Evolutionary conservation across 1,140 invertebrate species (phyloP).

Genomic region (Maconellicoccus hirsutus): DNA sequence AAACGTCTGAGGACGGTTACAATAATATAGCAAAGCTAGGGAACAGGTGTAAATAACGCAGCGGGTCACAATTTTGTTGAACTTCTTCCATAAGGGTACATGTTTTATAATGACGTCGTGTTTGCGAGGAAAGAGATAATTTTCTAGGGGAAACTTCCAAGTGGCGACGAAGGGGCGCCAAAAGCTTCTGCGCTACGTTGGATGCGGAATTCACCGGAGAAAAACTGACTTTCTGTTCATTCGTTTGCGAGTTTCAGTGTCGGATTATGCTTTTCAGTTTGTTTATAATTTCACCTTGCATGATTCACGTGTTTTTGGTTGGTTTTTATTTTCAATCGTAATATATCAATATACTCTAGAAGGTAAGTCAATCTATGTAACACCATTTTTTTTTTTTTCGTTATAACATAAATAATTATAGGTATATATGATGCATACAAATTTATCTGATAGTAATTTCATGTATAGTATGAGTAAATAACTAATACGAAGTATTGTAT

Average conservation of each 20-base stretch:
- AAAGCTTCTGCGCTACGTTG: constrained; percentile 20
- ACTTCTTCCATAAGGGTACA: constrained; percentile 1
- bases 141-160: not conserved
- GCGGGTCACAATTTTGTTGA: constrained; percentile 3
- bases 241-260: constrained; percentile 6
- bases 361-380: too few relatives aligned
- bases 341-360: too few relatives aligned
- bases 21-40: not conserved
- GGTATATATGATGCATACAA: too few relatives aligned
- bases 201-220: constrained; percentile 10
- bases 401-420: too few relatives aligned
- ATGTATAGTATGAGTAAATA: too few relatives aligned
- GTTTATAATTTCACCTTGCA: not conserved
- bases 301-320: not conserved
- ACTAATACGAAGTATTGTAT: too few relatives aligned
- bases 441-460: too few relatives aligned
- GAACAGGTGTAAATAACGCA: constrained; percentile 7
- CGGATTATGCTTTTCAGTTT: not conserved
- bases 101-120: not conserved
- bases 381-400: too few relatives aligned
- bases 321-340: not conserved
- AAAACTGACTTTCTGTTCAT: constrained; percentile 15
- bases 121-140: constrained; percentile 16
- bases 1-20: not conserved
- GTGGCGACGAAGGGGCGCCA: not conserved